phyloP scores from a whole-genome alignment of 2,797 vertebrate species.

The Sciurus vulgaris region DNA sequence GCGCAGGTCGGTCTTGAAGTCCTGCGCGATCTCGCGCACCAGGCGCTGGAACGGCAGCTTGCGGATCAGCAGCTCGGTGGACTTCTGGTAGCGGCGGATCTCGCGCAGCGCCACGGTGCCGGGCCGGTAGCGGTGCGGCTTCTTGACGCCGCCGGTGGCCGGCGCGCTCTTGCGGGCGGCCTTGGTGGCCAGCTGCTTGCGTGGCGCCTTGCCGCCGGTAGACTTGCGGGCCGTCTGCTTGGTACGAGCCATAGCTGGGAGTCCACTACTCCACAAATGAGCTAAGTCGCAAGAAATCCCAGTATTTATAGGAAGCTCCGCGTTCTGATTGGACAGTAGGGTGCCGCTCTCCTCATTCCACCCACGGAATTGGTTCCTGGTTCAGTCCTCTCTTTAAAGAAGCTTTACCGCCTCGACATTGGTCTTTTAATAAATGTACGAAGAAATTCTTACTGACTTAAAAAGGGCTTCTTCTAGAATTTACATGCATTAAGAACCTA shows the following conservation, averaged over 20 bases:
- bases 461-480: not conserved
- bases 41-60: conserved; percentile 82
- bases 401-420: not conserved
- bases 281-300: not conserved
- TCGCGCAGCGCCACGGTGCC: conserved; percentile 88
- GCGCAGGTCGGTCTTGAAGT: conserved; percentile 57
- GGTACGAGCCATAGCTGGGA: conserved; percentile 84
- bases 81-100: conserved; percentile 91
- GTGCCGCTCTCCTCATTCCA: not conserved
- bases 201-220: conserved; percentile 70
- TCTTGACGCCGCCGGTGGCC: conserved; percentile 88
- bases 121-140: conserved; percentile 51
- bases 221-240: conserved; percentile 89
- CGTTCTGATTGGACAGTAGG: conserved; percentile 25
- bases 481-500: not conserved
- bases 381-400: not conserved
- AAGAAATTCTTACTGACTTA: not conserved
- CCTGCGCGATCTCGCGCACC: conserved; percentile 81
- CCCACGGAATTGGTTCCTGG: not conserved
- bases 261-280: too few species aligned
- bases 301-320: conserved; percentile 11
- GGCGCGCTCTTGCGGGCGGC: conserved; percentile 83
- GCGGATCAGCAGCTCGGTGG: conserved; percentile 88
- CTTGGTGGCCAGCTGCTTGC: not conserved
- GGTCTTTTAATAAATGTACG: not conserved